Percentiles rank a stretch among this genome's conserved stretches.
These are phyloP conservation scores for Gallinago stenura DNA, from an alignment of 2,797 vertebrate species.

Conservation along the genomic window DNA sequence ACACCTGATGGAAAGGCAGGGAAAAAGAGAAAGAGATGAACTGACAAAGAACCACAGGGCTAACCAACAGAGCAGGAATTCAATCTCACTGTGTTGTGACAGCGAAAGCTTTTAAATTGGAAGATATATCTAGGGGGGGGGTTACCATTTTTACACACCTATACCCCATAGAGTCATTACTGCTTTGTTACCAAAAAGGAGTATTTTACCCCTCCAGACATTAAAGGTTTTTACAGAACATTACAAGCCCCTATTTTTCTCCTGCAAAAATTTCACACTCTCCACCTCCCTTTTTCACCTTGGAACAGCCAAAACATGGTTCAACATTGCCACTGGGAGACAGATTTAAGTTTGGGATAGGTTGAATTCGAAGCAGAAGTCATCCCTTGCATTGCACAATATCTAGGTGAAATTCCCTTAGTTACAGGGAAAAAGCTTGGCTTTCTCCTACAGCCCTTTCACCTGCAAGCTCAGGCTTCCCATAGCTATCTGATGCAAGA, in stretches of 20 bases:
- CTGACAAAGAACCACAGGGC: not conserved
- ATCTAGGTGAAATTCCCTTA: not conserved
- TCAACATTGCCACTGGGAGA: not conserved
- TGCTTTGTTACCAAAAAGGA: not conserved
- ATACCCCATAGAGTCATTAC: not conserved
- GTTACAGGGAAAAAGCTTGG: not conserved
- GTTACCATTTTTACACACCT: not conserved
- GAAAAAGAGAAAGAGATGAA: not conserved
- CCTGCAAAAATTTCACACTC: not conserved
- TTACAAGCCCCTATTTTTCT: not conserved
- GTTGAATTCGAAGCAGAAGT: not conserved
- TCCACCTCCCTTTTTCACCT: not conserved
- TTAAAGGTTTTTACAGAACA: not conserved
- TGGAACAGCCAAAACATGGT: not conserved
- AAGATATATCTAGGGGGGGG: not conserved
- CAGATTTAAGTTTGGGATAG: not conserved
- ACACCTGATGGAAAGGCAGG: not conserved
- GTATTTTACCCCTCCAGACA: not conserved
- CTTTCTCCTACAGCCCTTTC: not conserved
- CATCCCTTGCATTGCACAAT: not conserved
- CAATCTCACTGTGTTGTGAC: not conserved
- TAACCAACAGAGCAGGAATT: not conserved
- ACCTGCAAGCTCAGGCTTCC: not conserved
- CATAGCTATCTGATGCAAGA: not conserved
- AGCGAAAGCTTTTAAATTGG: not conserved